phyloP scores from a whole-genome alignment of 2,113 vertebrate species.

The Sebastes schlegelii region DNA sequence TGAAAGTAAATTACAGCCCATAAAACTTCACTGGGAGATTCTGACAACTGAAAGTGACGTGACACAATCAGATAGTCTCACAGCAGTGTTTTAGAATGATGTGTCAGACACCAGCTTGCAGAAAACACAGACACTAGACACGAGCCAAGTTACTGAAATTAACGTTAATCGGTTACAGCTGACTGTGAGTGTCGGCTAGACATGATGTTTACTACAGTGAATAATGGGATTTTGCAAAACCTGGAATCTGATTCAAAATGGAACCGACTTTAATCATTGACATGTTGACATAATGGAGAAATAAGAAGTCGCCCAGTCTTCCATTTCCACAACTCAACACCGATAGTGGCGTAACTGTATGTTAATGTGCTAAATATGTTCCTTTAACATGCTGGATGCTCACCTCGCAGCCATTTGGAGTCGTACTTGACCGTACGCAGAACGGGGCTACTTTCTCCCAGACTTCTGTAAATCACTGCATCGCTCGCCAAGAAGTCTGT shows the following conservation, averaged over 20 bases:
- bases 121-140: not conserved
- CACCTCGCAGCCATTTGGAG: constrained; percentile 96
- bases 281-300: not conserved
- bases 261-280: not conserved
- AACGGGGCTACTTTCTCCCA: constrained; percentile 87
- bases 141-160: not conserved
- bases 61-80: no score
- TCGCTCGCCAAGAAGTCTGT: constrained; percentile 95
- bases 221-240: not conserved
- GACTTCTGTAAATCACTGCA: constrained; percentile 92
- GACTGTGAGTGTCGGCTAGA: no score
- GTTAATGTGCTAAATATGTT: not conserved
- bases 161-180: not conserved
- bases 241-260: not conserved
- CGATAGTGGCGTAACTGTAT: not conserved
- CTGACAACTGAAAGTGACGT: not conserved
- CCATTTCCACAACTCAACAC: not conserved
- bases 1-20: not conserved
- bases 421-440: constrained; percentile 94
- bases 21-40: not conserved
- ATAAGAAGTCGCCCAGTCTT: not conserved
- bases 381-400: constrained; percentile 35
- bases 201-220: not conserved
- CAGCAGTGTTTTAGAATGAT: no score
- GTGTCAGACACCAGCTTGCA: not conserved